Base-by-base conservation (phyloP, 1,140 invertebrate species). In the Pseudobourletiella spinata region DNA sequence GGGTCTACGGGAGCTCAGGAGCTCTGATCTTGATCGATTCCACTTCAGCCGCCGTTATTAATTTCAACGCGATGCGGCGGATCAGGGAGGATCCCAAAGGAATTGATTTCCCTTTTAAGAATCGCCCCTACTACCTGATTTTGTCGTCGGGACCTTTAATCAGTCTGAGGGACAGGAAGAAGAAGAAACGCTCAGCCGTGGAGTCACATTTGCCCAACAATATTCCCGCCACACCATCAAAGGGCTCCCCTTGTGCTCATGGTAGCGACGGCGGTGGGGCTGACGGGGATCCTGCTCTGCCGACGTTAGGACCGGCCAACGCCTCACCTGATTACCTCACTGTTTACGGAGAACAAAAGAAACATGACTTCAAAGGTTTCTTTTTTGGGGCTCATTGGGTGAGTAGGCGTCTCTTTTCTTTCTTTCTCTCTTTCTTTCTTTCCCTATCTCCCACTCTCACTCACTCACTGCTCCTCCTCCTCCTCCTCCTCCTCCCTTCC, bases 1-100 rank as follows among this genome's bases (percentile, higher is more conserved):
- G 81, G 67, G 86, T 88, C 56, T 82, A 84, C 59, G 82, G 83
- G 4, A 87, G 86, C 35, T 87, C n/a, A 11, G 8, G 87, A 20
- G 86, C 83, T 16, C 76, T 91, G 66, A 83, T 89, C 50, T 77
- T 90, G 59, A 72, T 89, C 18, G 86, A 85, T 71, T 79, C 77
- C 26, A 72, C 74, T 8, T 80, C 79, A 44, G 82, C 81, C 48
- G 75, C 76, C 2, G 72, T 83, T 29, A 77, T 85, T 57, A 87
- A 79, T 30, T 78, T 80, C 68, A 82, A 83, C 46, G 87, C 86
- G 15, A 80, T 86, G 22, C 82, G 86, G 63, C 78, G 79, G 63
- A 78, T 87, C 4, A 75, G 83, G 11, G 82, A 82, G 60, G 86
- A 89, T 73, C 82, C 86, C 2, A 73, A 70, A 15, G 85, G 84